A percentile compares a stretch with the other conserved stretches of the same genome.
phyloP scores from a whole-genome alignment of 2,797 vertebrate species.

The Lacerta bilineata region DNA sequence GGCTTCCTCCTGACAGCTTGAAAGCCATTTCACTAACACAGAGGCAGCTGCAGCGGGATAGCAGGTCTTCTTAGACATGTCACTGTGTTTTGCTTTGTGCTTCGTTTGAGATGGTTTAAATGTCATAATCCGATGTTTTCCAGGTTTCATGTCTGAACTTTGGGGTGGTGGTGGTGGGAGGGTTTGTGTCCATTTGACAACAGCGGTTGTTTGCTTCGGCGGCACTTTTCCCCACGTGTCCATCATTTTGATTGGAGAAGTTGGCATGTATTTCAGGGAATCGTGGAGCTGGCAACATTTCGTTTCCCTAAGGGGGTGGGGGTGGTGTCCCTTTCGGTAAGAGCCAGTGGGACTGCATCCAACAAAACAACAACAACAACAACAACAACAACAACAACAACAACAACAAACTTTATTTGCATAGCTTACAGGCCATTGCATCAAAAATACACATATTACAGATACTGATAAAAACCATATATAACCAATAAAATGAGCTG shows the following conservation, averaged over 20 bases:
- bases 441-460: too few species aligned
- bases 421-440: too few species aligned
- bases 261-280: neutral
- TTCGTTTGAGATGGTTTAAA: neutral
- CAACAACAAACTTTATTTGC: too few species aligned
- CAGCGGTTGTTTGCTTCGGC: neutral
- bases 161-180: too few species aligned
- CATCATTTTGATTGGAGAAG: neutral
- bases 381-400: too few species aligned
- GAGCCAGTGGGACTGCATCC: neutral
- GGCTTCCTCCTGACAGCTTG: constrained; percentile 69
- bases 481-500: too few species aligned
- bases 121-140: constrained; percentile 32
- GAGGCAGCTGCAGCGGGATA: constrained; percentile 57
- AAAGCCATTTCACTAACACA: constrained; percentile 61
- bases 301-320: neutral
- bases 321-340: neutral
- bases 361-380: too few species aligned
- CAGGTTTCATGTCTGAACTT: constrained; percentile 6
- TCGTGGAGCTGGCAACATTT: neutral
- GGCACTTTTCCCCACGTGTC: neutral
- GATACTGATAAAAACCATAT: too few species aligned
- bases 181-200: neutral
- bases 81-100: neutral
- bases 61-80: neutral